phyloP scores from a whole-genome alignment of 2,113 vertebrate genomes.

The Corvus moneduloides region DNA sequence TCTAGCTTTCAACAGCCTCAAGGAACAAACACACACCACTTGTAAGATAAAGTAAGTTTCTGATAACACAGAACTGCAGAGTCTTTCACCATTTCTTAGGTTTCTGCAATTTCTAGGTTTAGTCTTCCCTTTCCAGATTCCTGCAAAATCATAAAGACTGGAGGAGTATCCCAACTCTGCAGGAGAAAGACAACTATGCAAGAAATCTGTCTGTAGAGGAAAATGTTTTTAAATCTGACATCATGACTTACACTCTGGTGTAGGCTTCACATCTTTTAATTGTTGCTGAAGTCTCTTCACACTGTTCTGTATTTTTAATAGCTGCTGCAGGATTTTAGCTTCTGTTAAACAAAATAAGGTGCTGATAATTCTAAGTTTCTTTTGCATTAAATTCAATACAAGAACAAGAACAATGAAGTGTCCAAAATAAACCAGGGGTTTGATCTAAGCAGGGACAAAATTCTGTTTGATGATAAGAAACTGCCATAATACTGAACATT shows the following conservation, averaged over 20 bases:
- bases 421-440: not conserved
- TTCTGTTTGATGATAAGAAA: not conserved
- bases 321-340: conserved; percentile 78
- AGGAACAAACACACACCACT: not conserved
- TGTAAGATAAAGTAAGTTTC: not conserved
- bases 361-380: not conserved
- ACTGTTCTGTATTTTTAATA: conserved; percentile 81
- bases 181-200: not conserved
- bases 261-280: conserved; percentile 82
- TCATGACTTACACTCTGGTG: conserved; percentile 79
- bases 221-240: not conserved
- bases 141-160: not conserved
- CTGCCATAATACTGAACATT: not conserved
- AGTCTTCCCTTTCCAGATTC: not conserved
- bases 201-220: not conserved
- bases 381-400: not conserved
- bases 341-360: conserved; percentile 69
- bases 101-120: not conserved
- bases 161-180: not conserved
- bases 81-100: not conserved
- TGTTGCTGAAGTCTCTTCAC: conserved; percentile 84
- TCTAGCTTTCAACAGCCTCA: not conserved
- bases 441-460: not conserved
- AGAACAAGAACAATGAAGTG: not conserved
- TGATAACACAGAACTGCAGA: not conserved